phyloP scores from a whole-genome alignment of 2,113 vertebrate genomes.

The Podilymbus podiceps region DNA sequence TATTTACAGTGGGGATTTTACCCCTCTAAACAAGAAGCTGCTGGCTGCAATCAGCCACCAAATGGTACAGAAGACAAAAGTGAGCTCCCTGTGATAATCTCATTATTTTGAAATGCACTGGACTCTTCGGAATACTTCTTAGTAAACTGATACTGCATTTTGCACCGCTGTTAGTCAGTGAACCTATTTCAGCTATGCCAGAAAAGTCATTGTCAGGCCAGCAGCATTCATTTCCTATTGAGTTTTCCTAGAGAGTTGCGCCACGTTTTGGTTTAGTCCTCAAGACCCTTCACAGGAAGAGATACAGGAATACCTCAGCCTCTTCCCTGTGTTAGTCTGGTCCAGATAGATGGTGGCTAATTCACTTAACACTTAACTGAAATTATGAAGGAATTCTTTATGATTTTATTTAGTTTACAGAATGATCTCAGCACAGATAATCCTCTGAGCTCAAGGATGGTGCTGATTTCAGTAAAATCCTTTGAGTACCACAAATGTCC shows the following conservation, averaged over 20 bases:
- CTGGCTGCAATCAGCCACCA: not conserved
- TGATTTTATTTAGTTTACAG: not conserved
- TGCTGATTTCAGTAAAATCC: not conserved
- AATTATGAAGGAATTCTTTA: not conserved
- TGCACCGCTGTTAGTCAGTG: not conserved
- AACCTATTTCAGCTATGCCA: not conserved
- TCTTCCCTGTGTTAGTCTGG: not conserved
- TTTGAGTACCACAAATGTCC: not conserved
- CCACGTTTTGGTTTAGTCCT: not conserved
- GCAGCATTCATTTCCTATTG: not conserved
- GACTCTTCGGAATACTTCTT: not conserved
- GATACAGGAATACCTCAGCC: not conserved
- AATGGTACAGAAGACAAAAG: not conserved
- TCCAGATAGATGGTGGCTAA: not conserved
- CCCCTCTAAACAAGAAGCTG: not conserved
- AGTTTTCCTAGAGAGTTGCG: not conserved
- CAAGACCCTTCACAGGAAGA: not conserved
- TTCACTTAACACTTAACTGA: not conserved
- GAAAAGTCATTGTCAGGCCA: not conserved
- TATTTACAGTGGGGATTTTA: not conserved
- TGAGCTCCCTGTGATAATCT: not conserved
- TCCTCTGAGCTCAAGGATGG: not conserved
- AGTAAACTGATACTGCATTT: not conserved
- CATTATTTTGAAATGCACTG: not conserved
- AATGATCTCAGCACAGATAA: not conserved